phyloP scores from a whole-genome alignment of 2,888 invertebrate genomes.

The Drosophila prolongata region DNA sequence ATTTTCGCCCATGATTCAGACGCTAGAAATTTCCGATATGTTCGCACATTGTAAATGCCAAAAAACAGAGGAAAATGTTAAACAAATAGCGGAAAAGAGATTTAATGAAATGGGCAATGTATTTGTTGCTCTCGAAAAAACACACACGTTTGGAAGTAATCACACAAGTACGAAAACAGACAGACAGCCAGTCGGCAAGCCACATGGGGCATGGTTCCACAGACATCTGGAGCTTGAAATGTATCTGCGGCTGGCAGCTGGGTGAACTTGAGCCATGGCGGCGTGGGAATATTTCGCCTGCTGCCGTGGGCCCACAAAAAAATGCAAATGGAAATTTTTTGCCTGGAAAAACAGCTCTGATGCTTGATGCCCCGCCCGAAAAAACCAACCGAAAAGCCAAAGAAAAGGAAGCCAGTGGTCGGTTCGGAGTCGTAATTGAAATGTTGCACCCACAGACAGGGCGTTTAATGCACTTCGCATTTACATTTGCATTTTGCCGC shows the following conservation, averaged over 20 bases:
- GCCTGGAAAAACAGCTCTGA: constrained; percentile 22
- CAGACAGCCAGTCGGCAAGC: constrained; percentile 14
- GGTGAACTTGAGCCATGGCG: constrained; percentile 56
- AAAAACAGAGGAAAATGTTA: constrained; percentile 9
- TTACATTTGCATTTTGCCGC: constrained; percentile 25
- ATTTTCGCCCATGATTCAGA: constrained; percentile 8
- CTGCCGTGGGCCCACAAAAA: constrained; percentile 38
- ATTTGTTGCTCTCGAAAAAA: constrained; percentile 12
- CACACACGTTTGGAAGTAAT: constrained; percentile 11
- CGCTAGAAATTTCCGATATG: constrained; percentile 8
- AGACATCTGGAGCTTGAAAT: constrained; percentile 42
- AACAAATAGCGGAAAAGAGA: constrained; percentile 31
- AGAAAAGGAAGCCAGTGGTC: constrained; percentile 21
- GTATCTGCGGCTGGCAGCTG: constrained; percentile 62
- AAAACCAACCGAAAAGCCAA: constrained; percentile 7
- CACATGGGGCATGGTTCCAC: constrained; percentile 34
- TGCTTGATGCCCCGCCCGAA: constrained; percentile 20
- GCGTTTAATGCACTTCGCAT: constrained; percentile 35
- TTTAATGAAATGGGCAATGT: constrained; percentile 63
- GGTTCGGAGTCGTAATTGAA: constrained; percentile 57
- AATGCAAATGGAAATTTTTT: constrained; percentile 22
- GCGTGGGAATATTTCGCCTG: constrained; percentile 69
- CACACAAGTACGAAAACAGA: constrained; percentile 28
- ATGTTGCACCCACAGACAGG: constrained; percentile 51
- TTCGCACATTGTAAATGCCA: constrained; percentile 5